A percentile compares a stretch with the other conserved stretches of the same genome.
Conservation (phyloP, 2,888 invertebrate species). For the Drosophila longiperda region DNA sequence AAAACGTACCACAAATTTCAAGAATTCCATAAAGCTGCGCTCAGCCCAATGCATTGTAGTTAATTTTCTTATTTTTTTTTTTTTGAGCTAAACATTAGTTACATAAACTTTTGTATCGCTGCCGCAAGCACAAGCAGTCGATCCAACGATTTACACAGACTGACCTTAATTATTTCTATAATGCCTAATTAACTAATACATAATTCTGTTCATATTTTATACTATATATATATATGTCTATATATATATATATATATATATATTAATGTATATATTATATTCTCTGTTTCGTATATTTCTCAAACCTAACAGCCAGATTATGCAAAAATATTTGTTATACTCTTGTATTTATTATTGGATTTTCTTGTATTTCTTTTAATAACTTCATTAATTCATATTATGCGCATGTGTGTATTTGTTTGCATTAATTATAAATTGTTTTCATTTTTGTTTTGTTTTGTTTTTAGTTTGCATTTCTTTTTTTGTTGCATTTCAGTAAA, state of each 20-base stretch:
- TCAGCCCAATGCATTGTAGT: slow-evolving; percentile 45
- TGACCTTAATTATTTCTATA: slow-evolving; percentile 60
- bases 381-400: slow-evolving; percentile 66
- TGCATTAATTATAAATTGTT: slow-evolving; percentile 33
- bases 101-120: slow-evolving; percentile 32
- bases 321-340: slow-evolving; percentile 69
- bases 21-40: slow-evolving; percentile 42
- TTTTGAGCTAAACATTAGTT: slow-evolving; percentile 70
- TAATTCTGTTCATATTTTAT: slow-evolving; percentile 43
- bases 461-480: slow-evolving; percentile 12
- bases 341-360: slow-evolving; percentile 52
- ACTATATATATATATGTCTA: slow-evolving; percentile 42
- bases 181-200: slow-evolving; percentile 70
- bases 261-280: slow-evolving; percentile 17
- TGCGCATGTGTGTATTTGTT: slow-evolving; percentile 43
- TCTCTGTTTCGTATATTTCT: slow-evolving; percentile 45
- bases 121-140: slow-evolving; percentile 33
- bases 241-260: slow-evolving; percentile 32
- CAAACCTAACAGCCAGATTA: slow-evolving; percentile 77
- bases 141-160: slow-evolving; percentile 56
- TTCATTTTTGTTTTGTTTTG: slow-evolving; percentile 10
- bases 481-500: slow-evolving; percentile 52
- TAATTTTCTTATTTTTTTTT: slow-evolving; percentile 9
- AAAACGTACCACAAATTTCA: slow-evolving; percentile 34
- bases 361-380: slow-evolving; percentile 48